These are phyloP conservation scores for Metellina segmentata DNA, from an alignment of 2,888 invertebrate genomes.

Conservation along the genomic window DNA sequence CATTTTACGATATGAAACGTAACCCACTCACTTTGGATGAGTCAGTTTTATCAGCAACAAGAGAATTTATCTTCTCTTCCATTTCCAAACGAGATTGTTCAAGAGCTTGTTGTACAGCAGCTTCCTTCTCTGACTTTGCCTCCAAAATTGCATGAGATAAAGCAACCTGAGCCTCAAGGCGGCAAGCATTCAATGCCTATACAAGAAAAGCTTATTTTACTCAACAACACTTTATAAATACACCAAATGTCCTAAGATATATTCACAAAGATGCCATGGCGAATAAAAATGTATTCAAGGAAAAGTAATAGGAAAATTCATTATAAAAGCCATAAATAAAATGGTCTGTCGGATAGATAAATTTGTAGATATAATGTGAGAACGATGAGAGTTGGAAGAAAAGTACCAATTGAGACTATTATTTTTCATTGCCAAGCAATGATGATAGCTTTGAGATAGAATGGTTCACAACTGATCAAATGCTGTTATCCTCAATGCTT, in stretches of 20 bases:
- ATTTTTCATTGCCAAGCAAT: no score
- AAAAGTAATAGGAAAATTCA: background rate
- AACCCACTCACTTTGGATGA: constrained; percentile 44
- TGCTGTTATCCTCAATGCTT: no score
- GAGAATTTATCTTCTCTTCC: constrained; percentile 48
- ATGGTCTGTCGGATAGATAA: no score
- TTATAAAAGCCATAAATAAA: no score
- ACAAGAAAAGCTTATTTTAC: constrained; percentile 39
- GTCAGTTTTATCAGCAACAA: constrained; percentile 42
- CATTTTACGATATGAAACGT: background rate
- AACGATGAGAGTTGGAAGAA: no score
- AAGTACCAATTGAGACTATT: no score
- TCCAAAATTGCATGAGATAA: constrained; percentile 80
- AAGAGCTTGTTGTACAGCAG: constrained; percentile 80
- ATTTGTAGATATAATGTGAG: no score
- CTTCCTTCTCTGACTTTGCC: constrained; percentile 80
- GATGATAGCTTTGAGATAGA: no score
- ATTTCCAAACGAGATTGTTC: constrained; percentile 66
- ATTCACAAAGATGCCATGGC: no score
- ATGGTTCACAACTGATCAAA: no score
- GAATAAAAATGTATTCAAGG: no score
- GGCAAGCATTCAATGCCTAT: constrained; percentile 80
- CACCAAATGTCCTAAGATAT: background rate
- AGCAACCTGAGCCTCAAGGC: constrained; percentile 80
- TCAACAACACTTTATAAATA: background rate